Evolutionary conservation across 2,113 vertebrate genomes (phyloP).

Genomic region (Peromyscus polionotus): DNA sequence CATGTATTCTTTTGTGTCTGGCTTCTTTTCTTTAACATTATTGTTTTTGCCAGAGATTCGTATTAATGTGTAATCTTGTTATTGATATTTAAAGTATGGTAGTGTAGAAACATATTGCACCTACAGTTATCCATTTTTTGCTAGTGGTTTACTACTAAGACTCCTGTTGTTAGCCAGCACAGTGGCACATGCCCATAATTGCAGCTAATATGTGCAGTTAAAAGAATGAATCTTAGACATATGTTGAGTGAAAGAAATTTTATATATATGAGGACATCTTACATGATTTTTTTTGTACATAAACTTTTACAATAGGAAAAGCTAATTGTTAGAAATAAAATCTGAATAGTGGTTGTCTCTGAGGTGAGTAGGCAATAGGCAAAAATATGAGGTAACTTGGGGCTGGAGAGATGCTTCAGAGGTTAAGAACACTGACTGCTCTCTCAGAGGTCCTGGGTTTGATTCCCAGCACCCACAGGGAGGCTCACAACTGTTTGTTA

Average conservation of each 20-base stretch:
- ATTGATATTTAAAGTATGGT: slow-evolving; percentile 26
- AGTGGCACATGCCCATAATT: not conserved
- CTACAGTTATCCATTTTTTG: not conserved
- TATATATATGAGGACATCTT: not conserved
- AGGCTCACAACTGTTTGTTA: not conserved
- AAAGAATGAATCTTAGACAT: slow-evolving; percentile 4
- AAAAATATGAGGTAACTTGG: not conserved
- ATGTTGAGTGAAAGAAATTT: not conserved
- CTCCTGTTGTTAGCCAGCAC: not conserved
- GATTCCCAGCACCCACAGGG: not conserved
- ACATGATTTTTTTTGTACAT: not conserved
- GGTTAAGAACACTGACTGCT: not conserved
- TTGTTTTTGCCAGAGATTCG: slow-evolving; percentile 5
- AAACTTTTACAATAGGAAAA: not conserved
- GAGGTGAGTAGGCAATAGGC: not conserved
- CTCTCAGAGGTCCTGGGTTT: not conserved
- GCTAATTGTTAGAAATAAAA: slow-evolving; percentile 23
- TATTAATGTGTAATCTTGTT: not conserved
- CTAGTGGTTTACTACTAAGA: slow-evolving; percentile 31
- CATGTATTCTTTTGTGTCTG: not conserved
- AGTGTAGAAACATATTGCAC: not conserved
- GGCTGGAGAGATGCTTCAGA: not conserved
- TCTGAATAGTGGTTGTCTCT: not conserved
- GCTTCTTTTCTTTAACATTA: not conserved
- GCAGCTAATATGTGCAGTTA: not conserved